Percentiles rank a stretch among this genome's conserved stretches.
Evolutionary conservation across 2,113 vertebrate genomes (phyloP).

Genomic region (Dolichallabes microphthalmus): DNA sequence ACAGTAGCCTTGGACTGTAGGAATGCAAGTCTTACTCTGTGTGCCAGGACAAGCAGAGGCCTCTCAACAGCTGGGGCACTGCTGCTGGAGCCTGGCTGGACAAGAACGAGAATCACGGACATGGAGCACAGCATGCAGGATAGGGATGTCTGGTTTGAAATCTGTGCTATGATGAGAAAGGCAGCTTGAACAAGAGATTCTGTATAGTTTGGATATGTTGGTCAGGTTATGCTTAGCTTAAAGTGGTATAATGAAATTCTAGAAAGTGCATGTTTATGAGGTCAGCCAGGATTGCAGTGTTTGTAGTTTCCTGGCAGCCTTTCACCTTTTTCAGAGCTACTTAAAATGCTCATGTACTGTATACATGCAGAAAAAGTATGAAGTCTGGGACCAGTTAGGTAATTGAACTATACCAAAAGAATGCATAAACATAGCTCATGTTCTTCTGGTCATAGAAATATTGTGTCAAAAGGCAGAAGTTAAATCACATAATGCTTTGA

Average conservation of each 20-base stretch:
- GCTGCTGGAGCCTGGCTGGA: constrained; percentile 55
- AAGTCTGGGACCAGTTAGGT: not conserved
- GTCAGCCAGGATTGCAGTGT: constrained; percentile 42
- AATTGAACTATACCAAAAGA: constrained; percentile 18
- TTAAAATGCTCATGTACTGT: not conserved
- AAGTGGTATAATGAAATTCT: constrained; percentile 30
- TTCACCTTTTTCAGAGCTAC: constrained; percentile 2
- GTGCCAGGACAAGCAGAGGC: constrained; percentile 67
- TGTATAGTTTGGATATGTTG: constrained; percentile 52
- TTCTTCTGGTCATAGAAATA: constrained; percentile 15
- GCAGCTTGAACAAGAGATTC: constrained; percentile 26
- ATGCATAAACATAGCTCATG: constrained; percentile 17
- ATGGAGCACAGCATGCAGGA: constrained; percentile 53
- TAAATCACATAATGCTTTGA: not conserved
- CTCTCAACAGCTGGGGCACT: constrained; percentile 33
- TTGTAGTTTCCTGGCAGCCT: constrained; percentile 21
- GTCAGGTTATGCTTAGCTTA: constrained; percentile 19
- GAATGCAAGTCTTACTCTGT: constrained; percentile 68
- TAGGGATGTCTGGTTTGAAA: constrained; percentile 40
- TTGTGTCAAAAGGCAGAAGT: not conserved
- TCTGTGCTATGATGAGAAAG: constrained; percentile 31
- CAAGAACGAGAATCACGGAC: constrained; percentile 3
- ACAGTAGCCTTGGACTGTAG: constrained; percentile 78
- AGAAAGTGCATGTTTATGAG: constrained; percentile 32
- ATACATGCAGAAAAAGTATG: not conserved